phyloP scores from a whole-genome alignment of 2,797 vertebrate species.

The Allobates femoralis region DNA sequence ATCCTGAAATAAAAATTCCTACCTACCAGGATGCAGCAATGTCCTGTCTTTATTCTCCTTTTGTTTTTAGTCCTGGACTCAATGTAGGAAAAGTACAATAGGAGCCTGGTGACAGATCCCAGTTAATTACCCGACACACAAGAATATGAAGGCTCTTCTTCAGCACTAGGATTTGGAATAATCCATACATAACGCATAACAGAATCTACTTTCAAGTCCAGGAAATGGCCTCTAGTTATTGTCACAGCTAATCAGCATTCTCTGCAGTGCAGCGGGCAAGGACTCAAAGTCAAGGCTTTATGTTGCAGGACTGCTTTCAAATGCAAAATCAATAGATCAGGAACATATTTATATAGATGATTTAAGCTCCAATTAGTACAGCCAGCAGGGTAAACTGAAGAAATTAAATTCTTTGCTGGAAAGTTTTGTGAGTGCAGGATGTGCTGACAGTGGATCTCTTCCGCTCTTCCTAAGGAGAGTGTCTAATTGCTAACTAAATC shows the following conservation, averaged over 20 bases:
- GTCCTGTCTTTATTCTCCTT: no score
- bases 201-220: not conserved
- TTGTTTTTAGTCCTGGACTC: no score
- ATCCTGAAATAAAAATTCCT: not conserved
- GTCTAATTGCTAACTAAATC: not conserved
- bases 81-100: not conserved
- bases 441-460: not conserved
- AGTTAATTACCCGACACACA: not conserved
- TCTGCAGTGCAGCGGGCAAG: not conserved
- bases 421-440: not conserved
- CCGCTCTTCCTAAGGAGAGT: not conserved
- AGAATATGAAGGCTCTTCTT: not conserved
- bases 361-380: constrained; percentile 8
- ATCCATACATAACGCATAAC: constrained; percentile 2
- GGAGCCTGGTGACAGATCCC: not conserved
- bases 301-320: constrained; percentile 16
- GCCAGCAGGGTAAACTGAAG: not conserved
- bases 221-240: constrained; percentile 18
- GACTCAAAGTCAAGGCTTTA: constrained; percentile 4
- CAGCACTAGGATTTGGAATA: not conserved
- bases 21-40: not conserved
- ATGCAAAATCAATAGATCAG: constrained; percentile 44
- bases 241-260: constrained; percentile 44
- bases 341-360: constrained; percentile 46
- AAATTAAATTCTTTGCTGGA: constrained; percentile 6